These are phyloP conservation scores for Melitaea cinxia DNA, from an alignment of 1,140 invertebrate genomes.

Conservation along the genomic window DNA sequence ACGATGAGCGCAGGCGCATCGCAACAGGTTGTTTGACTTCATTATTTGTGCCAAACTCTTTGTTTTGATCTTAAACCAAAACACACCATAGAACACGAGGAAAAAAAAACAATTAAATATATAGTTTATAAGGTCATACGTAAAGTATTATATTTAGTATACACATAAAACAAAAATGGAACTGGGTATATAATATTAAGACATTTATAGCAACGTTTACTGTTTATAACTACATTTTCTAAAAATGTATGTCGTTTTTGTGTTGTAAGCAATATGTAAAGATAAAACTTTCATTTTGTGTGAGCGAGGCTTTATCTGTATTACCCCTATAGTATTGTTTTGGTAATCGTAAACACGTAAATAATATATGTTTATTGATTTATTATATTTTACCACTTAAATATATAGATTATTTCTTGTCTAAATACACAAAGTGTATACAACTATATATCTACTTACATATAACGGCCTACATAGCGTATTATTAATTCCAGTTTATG, in stretches of 20 bases:
- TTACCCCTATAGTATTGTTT: not conserved
- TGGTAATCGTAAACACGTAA: not conserved
- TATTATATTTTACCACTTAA: not conserved
- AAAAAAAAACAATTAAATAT: not conserved
- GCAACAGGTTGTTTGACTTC: conserved; percentile 41
- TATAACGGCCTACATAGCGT: conserved; percentile 52
- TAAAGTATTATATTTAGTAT: no score
- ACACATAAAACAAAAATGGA: no score
- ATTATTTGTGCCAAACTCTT: conserved; percentile 28
- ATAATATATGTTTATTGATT: not conserved
- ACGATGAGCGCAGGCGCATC: conserved; percentile 32
- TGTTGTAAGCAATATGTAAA: no score
- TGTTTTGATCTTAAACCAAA: not conserved
- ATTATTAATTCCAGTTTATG: conserved; percentile 70
- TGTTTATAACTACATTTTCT: no score
- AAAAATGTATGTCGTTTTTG: no score
- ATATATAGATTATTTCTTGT: not conserved
- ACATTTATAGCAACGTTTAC: no score
- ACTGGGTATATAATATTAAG: no score
- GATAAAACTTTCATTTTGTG: not conserved
- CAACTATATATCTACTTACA: conserved; percentile 4
- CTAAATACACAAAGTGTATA: not conserved
- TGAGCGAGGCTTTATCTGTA: not conserved
- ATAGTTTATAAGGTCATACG: no score
- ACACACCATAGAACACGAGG: not conserved